Percentiles rank a stretch among this genome's conserved stretches.
These are phyloP conservation scores for Cyprinodon tularosa DNA, from an alignment of 2,113 vertebrate species.

Conservation along the genomic window DNA sequence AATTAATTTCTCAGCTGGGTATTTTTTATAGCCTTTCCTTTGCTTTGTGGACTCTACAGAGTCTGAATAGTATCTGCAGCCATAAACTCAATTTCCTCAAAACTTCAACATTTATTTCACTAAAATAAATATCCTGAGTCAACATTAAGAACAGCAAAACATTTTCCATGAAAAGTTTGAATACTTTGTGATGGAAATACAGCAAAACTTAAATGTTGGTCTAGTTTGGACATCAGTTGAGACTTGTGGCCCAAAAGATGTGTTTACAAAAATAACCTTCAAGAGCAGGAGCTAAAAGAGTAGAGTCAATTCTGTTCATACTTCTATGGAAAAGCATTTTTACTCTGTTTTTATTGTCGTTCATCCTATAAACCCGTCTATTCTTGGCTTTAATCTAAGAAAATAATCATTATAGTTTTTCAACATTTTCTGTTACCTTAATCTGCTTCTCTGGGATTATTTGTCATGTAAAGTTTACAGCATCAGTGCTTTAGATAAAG, in stretches of 20 bases:
- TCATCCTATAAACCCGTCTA: background rate
- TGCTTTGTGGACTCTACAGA: background rate
- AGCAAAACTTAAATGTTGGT: background rate
- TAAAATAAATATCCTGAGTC: background rate
- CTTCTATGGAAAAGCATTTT: background rate
- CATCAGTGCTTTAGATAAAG: background rate
- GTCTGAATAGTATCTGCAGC: background rate
- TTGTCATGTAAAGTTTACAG: background rate
- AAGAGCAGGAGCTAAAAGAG: background rate
- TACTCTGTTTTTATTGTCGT: background rate
- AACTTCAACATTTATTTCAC: background rate
- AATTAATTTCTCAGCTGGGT: background rate
- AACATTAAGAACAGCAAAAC: background rate
- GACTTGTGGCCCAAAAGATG: too few relatives aligned
- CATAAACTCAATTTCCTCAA: background rate
- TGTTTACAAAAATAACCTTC: background rate
- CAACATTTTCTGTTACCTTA: background rate
- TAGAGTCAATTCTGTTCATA: too few relatives aligned
- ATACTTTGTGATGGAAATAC: background rate
- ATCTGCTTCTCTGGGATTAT: background rate
- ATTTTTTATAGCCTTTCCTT: background rate
- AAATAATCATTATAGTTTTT: background rate
- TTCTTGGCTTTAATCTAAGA: background rate
- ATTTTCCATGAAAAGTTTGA: background rate
- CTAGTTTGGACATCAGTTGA: too few relatives aligned